Conservation (phyloP, 2,113 vertebrate genomes). For the Holacanthus passer region DNA sequence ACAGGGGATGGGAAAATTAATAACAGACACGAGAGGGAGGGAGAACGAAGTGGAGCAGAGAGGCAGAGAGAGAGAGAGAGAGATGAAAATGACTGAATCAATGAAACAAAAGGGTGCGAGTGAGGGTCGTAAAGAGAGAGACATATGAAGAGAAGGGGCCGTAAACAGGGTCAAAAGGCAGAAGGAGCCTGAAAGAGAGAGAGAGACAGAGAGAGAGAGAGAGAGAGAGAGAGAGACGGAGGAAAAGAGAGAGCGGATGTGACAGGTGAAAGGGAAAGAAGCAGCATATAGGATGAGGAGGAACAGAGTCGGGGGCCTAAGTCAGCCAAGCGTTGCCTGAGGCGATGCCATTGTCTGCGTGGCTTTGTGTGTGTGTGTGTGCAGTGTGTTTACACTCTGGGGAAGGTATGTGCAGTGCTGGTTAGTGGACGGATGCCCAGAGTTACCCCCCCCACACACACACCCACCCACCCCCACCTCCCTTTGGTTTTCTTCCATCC, state of each 20-base stretch:
- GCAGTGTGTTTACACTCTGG: slow-evolving; percentile 33
- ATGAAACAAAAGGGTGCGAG: slow-evolving; percentile 32
- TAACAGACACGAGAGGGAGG: slow-evolving; percentile 15
- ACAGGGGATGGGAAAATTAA: slow-evolving; percentile 33
- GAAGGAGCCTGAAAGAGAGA: not conserved
- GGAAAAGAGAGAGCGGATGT: slow-evolving; percentile 40
- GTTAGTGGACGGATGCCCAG: slow-evolving; percentile 47
- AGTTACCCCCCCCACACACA: not conserved
- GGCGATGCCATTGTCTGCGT: slow-evolving; percentile 57
- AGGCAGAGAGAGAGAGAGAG: too few relatives aligned
- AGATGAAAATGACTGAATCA: slow-evolving; percentile 11
- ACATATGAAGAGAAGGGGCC: not conserved
- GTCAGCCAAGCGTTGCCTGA: slow-evolving; percentile 56
- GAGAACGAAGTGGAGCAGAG: not conserved
- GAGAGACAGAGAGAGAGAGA: slow-evolving; percentile 18
- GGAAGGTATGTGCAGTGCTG: slow-evolving; percentile 19
- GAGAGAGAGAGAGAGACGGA: slow-evolving; percentile 29
- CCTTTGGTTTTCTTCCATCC: slow-evolving; percentile 23
- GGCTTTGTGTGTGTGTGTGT: slow-evolving; percentile 22
- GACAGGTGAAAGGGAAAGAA: slow-evolving; percentile 57
- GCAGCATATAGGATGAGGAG: slow-evolving; percentile 52
- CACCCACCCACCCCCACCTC: too few relatives aligned
- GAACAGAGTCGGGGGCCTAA: slow-evolving; percentile 44
- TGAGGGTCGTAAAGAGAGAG: not conserved
- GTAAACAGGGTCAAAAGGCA: slow-evolving; percentile 48